Base-by-base conservation (phyloP, 2,888 invertebrate genomes). In the Xylota sylvarum region DNA sequence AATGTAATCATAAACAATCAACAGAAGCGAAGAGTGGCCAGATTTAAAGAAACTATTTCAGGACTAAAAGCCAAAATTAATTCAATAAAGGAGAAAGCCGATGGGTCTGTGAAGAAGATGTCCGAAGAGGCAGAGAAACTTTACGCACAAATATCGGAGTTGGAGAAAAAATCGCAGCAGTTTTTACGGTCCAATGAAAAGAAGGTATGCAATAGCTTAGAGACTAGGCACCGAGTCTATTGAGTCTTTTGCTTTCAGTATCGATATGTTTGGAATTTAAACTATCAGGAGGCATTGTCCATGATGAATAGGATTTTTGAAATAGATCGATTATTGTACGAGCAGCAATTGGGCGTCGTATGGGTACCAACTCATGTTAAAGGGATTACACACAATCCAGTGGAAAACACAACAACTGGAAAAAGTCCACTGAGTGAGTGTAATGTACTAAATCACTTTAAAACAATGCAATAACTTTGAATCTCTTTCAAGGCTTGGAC, bases 1-100 rank as follows among this genome's bases (percentile, higher is more conserved):
- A 97, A 97, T 91, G 93, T 95, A 0, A 95, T 96, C 50, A 95
- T 97, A 5, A 95, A 96, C 89, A 96, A 96, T 62, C 95, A 96
- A 89, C 97, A 97, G 89, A 97, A 96, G 89, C 94, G 96, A 7
- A 94, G 95, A 88, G 93, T 97, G 5, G 96, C 96, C 88, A 96
- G 96, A 93, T 94, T 97, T 89, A 95, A 96, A 62, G 97, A 97
- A 90, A 91, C 94, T 0, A 94, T 96, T 0, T 95, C 95, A 76
- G 92, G 92, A 3, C 92, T 97, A 17, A 95, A 95, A 69, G 93
- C 94, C 17, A 95, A 95, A 90, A 95, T 96, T 72, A 93, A 93
- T 0, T 95, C 95, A 40, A 94, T 96, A 12, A 95, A 95, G 56
- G 94, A 94, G 79, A 94, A 94, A 30, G 95, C 95, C 0, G 93